A percentile compares a stretch with the other conserved stretches of the same genome.
Conservation (phyloP, 2,888 invertebrate genomes). For the Pseudanteris insignis region DNA sequence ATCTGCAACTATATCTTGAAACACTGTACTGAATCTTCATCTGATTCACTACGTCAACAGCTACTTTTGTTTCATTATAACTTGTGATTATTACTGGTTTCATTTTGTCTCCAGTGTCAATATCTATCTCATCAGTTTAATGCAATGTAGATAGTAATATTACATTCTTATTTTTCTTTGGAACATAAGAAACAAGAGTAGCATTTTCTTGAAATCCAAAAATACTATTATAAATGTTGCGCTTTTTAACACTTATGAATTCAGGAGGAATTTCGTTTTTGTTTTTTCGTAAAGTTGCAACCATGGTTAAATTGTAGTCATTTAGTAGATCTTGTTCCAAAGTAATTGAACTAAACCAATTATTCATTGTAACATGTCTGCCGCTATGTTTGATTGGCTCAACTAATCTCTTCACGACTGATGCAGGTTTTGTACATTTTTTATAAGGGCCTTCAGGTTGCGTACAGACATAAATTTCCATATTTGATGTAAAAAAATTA, state of each 20-base stretch:
- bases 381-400: conserved; percentile 44
- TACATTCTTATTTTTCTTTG: conserved; percentile 50
- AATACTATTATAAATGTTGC: background rate
- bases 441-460: conserved; percentile 51
- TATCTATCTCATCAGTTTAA: conserved; percentile 8
- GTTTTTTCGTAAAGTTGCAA: conserved; percentile 46
- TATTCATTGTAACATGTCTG: conserved; percentile 50
- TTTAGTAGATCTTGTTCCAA: conserved; percentile 46
- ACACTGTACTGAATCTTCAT: conserved; percentile 9
- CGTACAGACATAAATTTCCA: conserved; percentile 52
- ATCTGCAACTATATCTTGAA: conserved; percentile 12
- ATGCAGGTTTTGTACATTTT: conserved; percentile 46
- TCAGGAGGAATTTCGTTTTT: conserved; percentile 39
- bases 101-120: conserved; percentile 3
- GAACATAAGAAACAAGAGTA: conserved; percentile 50
- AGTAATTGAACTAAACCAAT: conserved; percentile 53
- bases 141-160: conserved; percentile 44
- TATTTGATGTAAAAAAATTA: conserved; percentile 41
- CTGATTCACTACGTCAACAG: conserved; percentile 11
- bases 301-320: conserved; percentile 35
- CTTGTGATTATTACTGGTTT: conserved; percentile 12
- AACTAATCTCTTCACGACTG: conserved; percentile 47
- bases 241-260: conserved; percentile 24
- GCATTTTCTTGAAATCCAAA: conserved; percentile 15
- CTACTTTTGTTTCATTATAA: conserved; percentile 3